phyloP scores from a whole-genome alignment of 2,113 vertebrate genomes.

The Poicephalus gulielmi region DNA sequence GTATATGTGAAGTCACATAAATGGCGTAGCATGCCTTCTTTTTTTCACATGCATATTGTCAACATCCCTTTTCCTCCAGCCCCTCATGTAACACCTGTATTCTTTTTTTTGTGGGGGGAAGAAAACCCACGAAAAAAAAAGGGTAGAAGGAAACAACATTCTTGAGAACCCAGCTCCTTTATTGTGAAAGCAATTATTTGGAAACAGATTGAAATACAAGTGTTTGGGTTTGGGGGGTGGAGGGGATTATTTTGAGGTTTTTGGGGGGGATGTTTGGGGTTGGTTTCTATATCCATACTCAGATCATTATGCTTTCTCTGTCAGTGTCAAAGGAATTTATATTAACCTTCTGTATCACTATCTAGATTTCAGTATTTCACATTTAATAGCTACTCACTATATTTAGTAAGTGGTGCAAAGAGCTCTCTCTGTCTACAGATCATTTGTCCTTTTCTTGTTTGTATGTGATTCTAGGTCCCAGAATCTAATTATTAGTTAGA shows the following conservation, averaged over 20 bases:
- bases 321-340: neutral
- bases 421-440: neutral
- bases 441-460: neutral
- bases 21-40: neutral
- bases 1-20: neutral
- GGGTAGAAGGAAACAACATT: neutral
- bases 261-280: neutral
- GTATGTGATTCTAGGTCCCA: neutral
- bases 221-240: fast-evolving
- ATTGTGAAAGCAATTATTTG: neutral
- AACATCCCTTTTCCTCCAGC: neutral
- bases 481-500: neutral
- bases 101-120: too few relatives aligned
- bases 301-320: neutral
- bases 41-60: neutral
- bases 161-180: neutral
- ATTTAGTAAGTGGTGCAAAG: neutral
- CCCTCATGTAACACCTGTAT: neutral
- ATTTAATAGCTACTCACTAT: neutral
- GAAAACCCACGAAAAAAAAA: too few relatives aligned
- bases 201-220: neutral
- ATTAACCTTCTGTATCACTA: neutral
- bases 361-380: neutral
- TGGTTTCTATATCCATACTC: neutral
- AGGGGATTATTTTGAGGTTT: neutral